Percentiles rank a stretch among this genome's conserved stretches.
phyloP scores from a whole-genome alignment of 2,888 invertebrate genomes.

The Lydus trimaculatus region DNA sequence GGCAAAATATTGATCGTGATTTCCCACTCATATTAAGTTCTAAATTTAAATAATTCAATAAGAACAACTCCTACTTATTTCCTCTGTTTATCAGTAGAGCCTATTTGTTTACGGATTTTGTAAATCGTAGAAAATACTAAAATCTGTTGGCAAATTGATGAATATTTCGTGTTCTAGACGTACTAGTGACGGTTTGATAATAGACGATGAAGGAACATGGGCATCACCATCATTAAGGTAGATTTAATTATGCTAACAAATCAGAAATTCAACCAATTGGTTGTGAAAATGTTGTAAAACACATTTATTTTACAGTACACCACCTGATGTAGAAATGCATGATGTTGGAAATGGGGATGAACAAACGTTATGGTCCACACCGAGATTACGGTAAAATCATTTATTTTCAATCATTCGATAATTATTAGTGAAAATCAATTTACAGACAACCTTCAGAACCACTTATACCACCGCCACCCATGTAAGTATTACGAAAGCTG shows the following conservation, averaged over 20 bases:
- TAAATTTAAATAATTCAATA: too few species aligned
- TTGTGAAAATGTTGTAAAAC: too few species aligned
- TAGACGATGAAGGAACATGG: slow-evolving; percentile 48
- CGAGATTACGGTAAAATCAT: slow-evolving; percentile 24
- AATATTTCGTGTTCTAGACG: slow-evolving; percentile 30
- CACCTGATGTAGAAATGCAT: slow-evolving; percentile 19
- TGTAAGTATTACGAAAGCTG: slow-evolving; percentile 30
- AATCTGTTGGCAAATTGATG: too few species aligned
- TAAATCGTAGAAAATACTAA: too few species aligned
- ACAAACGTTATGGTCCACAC: slow-evolving; percentile 32
- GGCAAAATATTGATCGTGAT: too few species aligned
- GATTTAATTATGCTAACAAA: slow-evolving; percentile 28
- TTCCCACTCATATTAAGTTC: too few species aligned
- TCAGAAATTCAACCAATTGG: too few species aligned
- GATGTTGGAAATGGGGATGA: slow-evolving; percentile 14
- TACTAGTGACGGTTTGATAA: slow-evolving; percentile 42
- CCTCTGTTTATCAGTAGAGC: too few species aligned
- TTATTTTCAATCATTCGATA: slow-evolving; percentile 9
- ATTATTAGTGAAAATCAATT: slow-evolving; percentile 19
- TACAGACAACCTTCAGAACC: slow-evolving; percentile 39
- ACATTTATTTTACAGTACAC: slow-evolving; percentile 13
- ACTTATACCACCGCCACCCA: slow-evolving; percentile 40
- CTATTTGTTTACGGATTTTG: too few species aligned
- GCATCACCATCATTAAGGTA: slow-evolving; percentile 46
- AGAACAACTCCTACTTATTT: too few species aligned